Percentiles rank a stretch among this genome's conserved stretches.
Evolutionary conservation across 2,888 invertebrate genomes (phyloP).

Genomic region (Drosophila lutescens): DNA sequence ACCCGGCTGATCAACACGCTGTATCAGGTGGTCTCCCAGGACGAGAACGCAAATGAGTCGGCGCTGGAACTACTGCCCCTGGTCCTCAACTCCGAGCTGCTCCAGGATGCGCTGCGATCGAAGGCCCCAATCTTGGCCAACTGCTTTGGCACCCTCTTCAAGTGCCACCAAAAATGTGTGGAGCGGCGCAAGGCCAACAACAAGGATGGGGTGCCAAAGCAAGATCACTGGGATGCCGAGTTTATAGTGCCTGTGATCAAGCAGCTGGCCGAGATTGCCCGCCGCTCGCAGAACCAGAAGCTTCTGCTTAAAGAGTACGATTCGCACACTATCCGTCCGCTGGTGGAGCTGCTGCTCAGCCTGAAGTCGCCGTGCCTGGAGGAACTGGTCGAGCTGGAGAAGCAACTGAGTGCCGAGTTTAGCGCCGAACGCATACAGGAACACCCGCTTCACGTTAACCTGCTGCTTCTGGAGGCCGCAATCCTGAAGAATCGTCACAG

Average conservation of each 20-base stretch:
- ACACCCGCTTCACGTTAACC: not conserved
- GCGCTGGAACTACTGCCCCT: constrained; percentile 58
- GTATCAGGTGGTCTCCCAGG: constrained; percentile 23
- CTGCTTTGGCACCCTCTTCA: constrained; percentile 67
- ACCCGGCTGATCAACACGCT: constrained; percentile 56
- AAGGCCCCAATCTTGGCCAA: constrained; percentile 62
- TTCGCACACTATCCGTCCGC: constrained; percentile 45
- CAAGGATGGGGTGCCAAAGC: not conserved
- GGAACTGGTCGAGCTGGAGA: constrained; percentile 76
- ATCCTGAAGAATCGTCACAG: constrained; percentile 68
- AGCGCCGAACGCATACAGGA: constrained; percentile 24
- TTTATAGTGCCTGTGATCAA: constrained; percentile 65
- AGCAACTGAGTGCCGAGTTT: not conserved
- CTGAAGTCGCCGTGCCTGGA: constrained; percentile 70
- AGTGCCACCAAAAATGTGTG: constrained; percentile 69
- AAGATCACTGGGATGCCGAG: constrained; percentile 58
- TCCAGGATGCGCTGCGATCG: constrained; percentile 77
- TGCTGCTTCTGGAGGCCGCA: constrained; percentile 71
- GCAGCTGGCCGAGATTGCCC: constrained; percentile 64
- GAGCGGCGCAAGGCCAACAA: not conserved
- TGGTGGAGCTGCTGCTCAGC: constrained; percentile 67
- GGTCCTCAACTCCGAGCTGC: constrained; percentile 68
- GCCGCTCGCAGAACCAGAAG: constrained; percentile 58
- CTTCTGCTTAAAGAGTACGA: constrained; percentile 60
- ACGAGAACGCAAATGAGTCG: not conserved